Evolutionary conservation across 2,113 vertebrate genomes (phyloP).

Genomic region (Reinhardtius hippoglossoides): DNA sequence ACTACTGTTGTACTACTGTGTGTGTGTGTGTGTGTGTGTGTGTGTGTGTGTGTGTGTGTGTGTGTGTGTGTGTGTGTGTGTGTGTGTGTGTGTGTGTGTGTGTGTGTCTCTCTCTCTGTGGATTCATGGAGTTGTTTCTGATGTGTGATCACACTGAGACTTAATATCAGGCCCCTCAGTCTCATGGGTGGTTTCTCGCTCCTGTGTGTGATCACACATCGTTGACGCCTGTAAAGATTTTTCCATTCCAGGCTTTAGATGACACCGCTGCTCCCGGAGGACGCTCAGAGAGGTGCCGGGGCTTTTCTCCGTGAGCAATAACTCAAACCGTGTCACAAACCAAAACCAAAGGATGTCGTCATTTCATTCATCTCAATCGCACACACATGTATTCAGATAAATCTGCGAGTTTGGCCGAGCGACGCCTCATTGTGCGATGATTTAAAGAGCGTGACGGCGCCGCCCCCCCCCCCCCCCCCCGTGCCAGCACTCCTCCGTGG

Average conservation of each 20-base stretch:
- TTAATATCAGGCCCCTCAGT: slow-evolving; percentile 39
- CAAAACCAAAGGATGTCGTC: not conserved
- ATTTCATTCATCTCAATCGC: not conserved
- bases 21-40: slow-evolving; percentile 22
- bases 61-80: not conserved
- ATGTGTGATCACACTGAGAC: slow-evolving; percentile 18
- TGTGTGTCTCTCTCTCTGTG: too few relatives aligned
- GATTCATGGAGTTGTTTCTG: slow-evolving; percentile 3
- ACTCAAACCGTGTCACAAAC: not conserved
- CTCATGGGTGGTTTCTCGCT: slow-evolving; percentile 13
- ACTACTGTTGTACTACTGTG: slow-evolving; percentile 1
- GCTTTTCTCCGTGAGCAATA: not conserved
- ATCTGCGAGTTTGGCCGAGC: not conserved
- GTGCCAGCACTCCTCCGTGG: slow-evolving; percentile 16
- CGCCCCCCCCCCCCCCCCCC: not conserved
- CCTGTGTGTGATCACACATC: slow-evolving; percentile 3
- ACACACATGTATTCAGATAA: not conserved
- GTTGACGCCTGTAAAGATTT: slow-evolving; percentile 41
- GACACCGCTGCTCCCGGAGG: not conserved
- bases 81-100: slow-evolving; percentile 4
- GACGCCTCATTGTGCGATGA: not conserved
- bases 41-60: too few relatives aligned
- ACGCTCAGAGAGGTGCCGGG: not conserved
- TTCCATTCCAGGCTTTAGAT: slow-evolving; percentile 8
- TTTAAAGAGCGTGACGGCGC: slow-evolving; percentile 26